Percentiles rank a stretch among this genome's conserved stretches.
Conservation (phyloP, 2,888 invertebrate genomes). For the Nomada ruficornis region DNA sequence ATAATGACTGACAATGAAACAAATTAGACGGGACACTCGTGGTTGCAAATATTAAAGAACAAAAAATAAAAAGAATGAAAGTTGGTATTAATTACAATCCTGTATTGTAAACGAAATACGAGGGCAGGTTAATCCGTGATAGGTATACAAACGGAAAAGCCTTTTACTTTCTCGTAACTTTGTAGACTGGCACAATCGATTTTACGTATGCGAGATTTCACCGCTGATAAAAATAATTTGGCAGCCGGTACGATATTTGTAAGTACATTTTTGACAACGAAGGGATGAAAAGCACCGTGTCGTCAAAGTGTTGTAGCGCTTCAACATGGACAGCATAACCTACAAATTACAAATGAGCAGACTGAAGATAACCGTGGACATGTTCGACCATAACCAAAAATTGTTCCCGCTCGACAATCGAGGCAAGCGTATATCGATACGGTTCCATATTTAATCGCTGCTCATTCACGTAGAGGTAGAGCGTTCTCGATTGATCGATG, state of each 20-base stretch:
- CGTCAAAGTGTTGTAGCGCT: background rate
- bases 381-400: too few species aligned
- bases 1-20: too few species aligned
- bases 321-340: slow-evolving; percentile 51
- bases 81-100: background rate
- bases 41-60: background rate
- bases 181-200: background rate
- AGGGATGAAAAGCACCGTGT: background rate
- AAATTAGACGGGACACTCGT: too few species aligned
- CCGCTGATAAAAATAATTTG: background rate
- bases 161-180: background rate
- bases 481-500: background rate
- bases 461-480: slow-evolving; percentile 5
- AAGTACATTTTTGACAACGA: background rate
- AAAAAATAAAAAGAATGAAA: background rate
- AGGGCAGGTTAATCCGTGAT: slow-evolving; percentile 1
- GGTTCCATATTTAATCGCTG: slow-evolving; percentile 33
- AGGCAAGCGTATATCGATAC: background rate
- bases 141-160: background rate
- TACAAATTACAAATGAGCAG: slow-evolving; percentile 22
- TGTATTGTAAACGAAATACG: background rate
- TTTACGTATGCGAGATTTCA: slow-evolving; percentile 1
- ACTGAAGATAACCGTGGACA: too few species aligned
- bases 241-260: background rate
- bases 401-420: too few species aligned